Evolutionary conservation across 2,888 invertebrate species (phyloP).

Genomic region (Lasioglossum calceatum): DNA sequence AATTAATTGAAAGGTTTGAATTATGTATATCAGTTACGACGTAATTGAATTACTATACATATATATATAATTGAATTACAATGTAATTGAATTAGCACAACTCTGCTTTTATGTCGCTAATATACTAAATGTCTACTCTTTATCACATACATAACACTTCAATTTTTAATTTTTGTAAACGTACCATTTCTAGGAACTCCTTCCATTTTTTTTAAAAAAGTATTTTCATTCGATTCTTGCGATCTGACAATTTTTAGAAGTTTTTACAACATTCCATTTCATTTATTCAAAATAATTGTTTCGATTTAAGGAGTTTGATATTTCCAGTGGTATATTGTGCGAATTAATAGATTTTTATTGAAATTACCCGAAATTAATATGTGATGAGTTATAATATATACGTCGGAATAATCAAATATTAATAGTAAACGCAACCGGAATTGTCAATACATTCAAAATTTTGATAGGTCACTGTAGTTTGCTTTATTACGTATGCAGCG

Average conservation of each 20-base stretch:
- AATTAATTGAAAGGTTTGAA: too few relatives aligned
- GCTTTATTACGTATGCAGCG: conserved; percentile 1
- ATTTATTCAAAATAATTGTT: neutral
- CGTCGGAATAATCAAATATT: conserved; percentile 1
- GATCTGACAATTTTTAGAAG: neutral
- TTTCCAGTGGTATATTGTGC: neutral
- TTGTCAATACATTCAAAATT: neutral
- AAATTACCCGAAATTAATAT: neutral
- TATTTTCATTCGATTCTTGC: neutral
- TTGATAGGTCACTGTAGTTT: neutral
- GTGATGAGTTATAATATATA: neutral
- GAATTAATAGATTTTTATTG: neutral
- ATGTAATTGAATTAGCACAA: too few relatives aligned
- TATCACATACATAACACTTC: neutral
- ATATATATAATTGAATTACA: too few relatives aligned
- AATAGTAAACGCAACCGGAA: neutral
- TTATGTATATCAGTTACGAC: too few relatives aligned
- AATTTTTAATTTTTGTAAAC: neutral
- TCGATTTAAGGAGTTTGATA: neutral
- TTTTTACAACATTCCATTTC: neutral
- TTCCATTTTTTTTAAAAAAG: neutral
- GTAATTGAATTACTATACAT: too few relatives aligned
- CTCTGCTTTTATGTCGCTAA: neutral
- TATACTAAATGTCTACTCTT: neutral
- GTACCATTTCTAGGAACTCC: neutral